Percentiles rank a stretch among this genome's conserved stretches.
Evolutionary conservation across 2,888 invertebrate genomes (phyloP).

Genomic region (Norana najaformis): DNA sequence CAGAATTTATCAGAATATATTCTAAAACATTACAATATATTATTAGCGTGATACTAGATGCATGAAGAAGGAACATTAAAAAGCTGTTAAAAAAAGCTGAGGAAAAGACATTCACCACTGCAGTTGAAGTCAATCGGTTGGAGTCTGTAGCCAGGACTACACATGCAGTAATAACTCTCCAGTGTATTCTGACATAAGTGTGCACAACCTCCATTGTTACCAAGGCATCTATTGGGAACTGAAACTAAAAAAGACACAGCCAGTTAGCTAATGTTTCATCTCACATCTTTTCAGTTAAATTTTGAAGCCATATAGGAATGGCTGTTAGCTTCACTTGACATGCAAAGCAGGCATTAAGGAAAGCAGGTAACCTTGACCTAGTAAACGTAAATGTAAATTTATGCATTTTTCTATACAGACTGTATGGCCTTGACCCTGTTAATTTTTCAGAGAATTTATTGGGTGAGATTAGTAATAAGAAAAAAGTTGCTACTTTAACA

Average conservation of each 20-base stretch:
- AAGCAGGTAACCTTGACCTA: no score
- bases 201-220: constrained; percentile 58
- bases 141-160: constrained; percentile 65
- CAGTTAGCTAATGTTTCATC: background rate
- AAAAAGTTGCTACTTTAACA: background rate
- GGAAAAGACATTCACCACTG: background rate
- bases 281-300: background rate
- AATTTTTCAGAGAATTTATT: no score
- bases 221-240: constrained; percentile 54
- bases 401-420: no score
- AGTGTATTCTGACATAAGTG: constrained; percentile 59
- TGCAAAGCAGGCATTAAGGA: background rate
- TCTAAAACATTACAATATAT: no score
- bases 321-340: background rate
- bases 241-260: background rate
- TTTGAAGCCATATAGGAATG: background rate
- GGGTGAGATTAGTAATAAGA: no score
- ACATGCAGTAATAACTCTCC: constrained; percentile 59
- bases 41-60: background rate
- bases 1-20: no score
- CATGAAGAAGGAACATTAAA: background rate
- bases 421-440: no score
- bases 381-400: no score
- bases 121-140: background rate
- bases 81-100: background rate